Percentiles rank a stretch among this genome's conserved stretches.
Conservation (phyloP, 2,113 vertebrate species). For the Psilopsiagon aurifrons region DNA sequence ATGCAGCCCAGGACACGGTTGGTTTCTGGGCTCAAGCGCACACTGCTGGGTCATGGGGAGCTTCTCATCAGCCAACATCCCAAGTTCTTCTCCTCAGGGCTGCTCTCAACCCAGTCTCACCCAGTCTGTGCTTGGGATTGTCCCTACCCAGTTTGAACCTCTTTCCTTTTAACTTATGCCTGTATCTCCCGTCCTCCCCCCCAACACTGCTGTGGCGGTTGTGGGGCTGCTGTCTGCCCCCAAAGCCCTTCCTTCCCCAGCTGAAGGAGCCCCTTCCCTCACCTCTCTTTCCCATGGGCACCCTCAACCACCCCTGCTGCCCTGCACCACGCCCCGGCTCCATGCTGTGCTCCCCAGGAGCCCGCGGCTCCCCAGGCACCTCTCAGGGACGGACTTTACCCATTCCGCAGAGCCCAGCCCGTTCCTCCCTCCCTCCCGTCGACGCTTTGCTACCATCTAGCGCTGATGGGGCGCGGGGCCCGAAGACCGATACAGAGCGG, state of each 20-base stretch:
- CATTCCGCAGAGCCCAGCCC: accelerated
- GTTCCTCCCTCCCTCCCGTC: accelerated
- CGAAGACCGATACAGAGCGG: too few species aligned
- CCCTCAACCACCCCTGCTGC: accelerated
- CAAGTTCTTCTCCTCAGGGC: background rate
- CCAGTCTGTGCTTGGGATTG: background rate
- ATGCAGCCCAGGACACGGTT: background rate
- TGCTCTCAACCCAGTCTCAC: background rate
- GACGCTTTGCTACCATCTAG: background rate
- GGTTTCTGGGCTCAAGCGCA: background rate
- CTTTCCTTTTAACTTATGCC: background rate
- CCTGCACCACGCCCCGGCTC: too few species aligned
- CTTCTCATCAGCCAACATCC: background rate
- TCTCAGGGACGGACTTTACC: accelerated
- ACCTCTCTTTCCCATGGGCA: background rate
- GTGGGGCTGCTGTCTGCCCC: background rate
- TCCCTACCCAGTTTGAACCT: background rate
- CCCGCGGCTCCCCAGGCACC: background rate
- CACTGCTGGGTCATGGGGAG: background rate
- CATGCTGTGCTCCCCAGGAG: background rate
- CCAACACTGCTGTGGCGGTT: too few species aligned
- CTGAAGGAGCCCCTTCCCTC: background rate
- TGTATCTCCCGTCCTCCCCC: accelerated
- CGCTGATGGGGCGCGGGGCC: background rate
- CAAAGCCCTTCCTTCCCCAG: too few species aligned